A percentile compares a stretch with the other conserved stretches of the same genome.
Conservation (phyloP, 2,797 vertebrate species). For the Typhlichthys eigenmanni region DNA sequence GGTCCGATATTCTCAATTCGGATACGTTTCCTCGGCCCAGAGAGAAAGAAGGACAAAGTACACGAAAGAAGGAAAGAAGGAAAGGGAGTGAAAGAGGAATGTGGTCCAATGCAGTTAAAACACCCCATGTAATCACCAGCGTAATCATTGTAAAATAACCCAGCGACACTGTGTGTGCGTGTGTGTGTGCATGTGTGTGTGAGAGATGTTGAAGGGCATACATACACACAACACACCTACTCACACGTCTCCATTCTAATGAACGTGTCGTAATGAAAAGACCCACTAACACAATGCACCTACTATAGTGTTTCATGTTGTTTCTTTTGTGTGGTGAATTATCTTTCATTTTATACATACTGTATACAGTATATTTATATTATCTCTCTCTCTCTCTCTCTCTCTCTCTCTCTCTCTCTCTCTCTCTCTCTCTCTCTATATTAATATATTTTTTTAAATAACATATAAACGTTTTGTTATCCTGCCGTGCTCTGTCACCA, state of each 20-base stretch:
- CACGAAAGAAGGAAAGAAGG: conserved; percentile 37
- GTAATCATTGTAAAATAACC: conserved; percentile 73
- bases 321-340: no score
- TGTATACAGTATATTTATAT: no score
- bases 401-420: no score
- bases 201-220: not conserved
- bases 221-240: no score
- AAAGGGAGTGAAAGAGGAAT: conserved; percentile 58
- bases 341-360: no score
- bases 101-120: conserved; percentile 68
- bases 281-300: not conserved
- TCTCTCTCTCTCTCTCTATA: no score
- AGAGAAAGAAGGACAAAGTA: conserved; percentile 34
- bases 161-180: conserved; percentile 33
- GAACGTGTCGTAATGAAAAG: conserved; percentile 23
- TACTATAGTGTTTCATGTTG: conserved; percentile 2
- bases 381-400: no score
- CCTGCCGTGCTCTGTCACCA: conserved; percentile 21
- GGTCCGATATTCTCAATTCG: conserved; percentile 44
- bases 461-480: conserved; percentile 25
- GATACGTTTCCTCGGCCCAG: conserved; percentile 51
- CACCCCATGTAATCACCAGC: conserved; percentile 59
- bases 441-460: no score
- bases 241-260: conserved; percentile 16
- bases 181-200: conserved; percentile 21